Conservation (phyloP, 2,888 invertebrate species). For the Thera obeliscata region DNA sequence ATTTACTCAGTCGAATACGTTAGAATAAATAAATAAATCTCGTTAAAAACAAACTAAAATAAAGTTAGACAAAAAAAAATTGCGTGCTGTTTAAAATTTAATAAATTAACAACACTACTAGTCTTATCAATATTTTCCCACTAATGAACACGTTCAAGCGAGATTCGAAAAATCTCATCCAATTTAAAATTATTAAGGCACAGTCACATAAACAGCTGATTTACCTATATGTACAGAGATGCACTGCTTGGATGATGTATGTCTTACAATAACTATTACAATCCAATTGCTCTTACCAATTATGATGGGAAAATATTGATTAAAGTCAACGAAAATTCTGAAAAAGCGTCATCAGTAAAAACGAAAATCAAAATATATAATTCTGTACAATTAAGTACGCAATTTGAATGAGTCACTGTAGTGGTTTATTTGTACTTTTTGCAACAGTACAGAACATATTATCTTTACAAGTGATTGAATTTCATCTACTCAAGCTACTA, state of each 20-base stretch:
- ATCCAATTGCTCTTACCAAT: slow-evolving; percentile 4
- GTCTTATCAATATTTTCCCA: slow-evolving; percentile 24
- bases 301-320: slow-evolving; percentile 24
- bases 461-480: slow-evolving; percentile 18
- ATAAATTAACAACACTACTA: slow-evolving; percentile 2
- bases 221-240: slow-evolving; percentile 9
- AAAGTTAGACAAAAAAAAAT: not conserved
- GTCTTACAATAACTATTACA: slow-evolving; percentile 4
- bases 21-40: slow-evolving; percentile 4
- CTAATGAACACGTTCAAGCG: slow-evolving; percentile 7
- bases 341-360: not conserved
- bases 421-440: slow-evolving; percentile 28
- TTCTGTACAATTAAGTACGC: not conserved
- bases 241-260: slow-evolving; percentile 11
- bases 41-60: slow-evolving; percentile 1
- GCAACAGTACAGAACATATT: slow-evolving; percentile 14
- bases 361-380: slow-evolving; percentile 1
- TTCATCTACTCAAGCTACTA: slow-evolving; percentile 25
- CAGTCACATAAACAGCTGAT: slow-evolving; percentile 20
- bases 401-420: slow-evolving; percentile 6
- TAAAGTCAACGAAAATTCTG: not conserved
- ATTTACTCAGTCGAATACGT: slow-evolving; percentile 41
- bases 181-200: slow-evolving; percentile 33
- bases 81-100: not conserved
- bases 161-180: slow-evolving; percentile 18